Evolutionary conservation across 1,140 invertebrate species (phyloP).

Genomic region (Drosophila subpulchrella): DNA sequence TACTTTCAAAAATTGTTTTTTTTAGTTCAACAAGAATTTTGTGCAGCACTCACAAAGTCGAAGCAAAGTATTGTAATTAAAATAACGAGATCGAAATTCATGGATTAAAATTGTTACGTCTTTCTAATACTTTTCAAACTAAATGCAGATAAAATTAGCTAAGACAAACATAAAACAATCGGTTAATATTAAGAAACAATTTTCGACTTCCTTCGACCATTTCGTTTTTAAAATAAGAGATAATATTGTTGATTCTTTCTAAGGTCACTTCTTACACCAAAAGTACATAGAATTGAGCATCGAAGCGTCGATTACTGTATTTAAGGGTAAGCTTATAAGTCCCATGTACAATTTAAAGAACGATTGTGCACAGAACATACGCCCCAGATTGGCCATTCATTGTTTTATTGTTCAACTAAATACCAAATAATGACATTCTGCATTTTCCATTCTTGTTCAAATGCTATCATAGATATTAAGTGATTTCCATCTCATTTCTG

Average conservation of each 20-base stretch:
- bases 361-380: constrained; percentile 17
- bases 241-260: not conserved
- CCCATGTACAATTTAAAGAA: not conserved
- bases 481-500: constrained; percentile 32
- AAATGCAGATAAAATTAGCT: no score
- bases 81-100: no score
- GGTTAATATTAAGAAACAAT: no score
- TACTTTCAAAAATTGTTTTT: no score
- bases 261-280: not conserved
- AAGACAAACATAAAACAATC: no score
- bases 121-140: no score
- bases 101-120: not conserved
- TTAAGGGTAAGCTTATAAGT: not conserved
- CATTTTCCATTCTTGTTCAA: constrained; percentile 22
- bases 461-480: constrained; percentile 22
- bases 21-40: not conserved
- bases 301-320: not conserved
- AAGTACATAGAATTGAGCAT: not conserved
- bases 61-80: no score
- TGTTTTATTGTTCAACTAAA: constrained; percentile 21
- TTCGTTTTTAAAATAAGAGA: not conserved
- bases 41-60: not conserved
- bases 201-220: no score
- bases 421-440: constrained; percentile 36
- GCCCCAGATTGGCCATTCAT: constrained; percentile 18